phyloP scores from a whole-genome alignment of 2,888 invertebrate genomes.

The Galerucella pusilla region DNA sequence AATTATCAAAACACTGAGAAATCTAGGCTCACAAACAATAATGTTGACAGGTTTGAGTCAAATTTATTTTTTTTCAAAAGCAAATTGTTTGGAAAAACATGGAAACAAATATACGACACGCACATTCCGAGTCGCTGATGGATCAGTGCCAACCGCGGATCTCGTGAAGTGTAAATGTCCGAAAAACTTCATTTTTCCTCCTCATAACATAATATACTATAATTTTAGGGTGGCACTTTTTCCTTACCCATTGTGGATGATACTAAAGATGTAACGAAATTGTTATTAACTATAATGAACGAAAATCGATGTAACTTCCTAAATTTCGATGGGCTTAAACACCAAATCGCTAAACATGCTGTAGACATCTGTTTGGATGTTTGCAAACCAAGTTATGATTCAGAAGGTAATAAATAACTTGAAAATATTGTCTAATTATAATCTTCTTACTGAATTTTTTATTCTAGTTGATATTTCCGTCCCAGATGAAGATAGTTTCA shows the following conservation, averaged over 20 bases:
- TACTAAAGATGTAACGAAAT: conserved; percentile 37
- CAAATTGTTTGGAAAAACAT: too few relatives aligned
- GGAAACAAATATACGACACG: too few relatives aligned
- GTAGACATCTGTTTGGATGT: conserved; percentile 45
- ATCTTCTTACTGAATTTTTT: conserved; percentile 6
- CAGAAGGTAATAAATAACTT: conserved; percentile 36
- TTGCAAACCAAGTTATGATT: conserved; percentile 31
- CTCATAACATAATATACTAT: background rate
- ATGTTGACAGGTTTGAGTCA: too few relatives aligned
- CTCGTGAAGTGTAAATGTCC: too few relatives aligned
- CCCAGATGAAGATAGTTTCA: conserved; percentile 39
- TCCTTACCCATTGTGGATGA: conserved; percentile 36
- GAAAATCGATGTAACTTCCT: conserved; percentile 54
- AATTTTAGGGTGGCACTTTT: conserved; percentile 42
- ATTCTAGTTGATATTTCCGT: conserved; percentile 38
- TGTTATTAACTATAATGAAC: conserved; percentile 53
- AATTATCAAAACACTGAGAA: too few relatives aligned
- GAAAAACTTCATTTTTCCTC: background rate
- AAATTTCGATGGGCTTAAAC: conserved; percentile 53
- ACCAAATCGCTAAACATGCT: conserved; percentile 49
- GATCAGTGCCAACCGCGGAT: too few relatives aligned
- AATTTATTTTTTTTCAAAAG: too few relatives aligned
- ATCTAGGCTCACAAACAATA: too few relatives aligned
- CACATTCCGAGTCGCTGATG: too few relatives aligned
- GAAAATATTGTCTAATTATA: background rate